These are phyloP conservation scores for Callaeas wilsoni DNA, from an alignment of 2,113 vertebrate species.

Conservation along the genomic window DNA sequence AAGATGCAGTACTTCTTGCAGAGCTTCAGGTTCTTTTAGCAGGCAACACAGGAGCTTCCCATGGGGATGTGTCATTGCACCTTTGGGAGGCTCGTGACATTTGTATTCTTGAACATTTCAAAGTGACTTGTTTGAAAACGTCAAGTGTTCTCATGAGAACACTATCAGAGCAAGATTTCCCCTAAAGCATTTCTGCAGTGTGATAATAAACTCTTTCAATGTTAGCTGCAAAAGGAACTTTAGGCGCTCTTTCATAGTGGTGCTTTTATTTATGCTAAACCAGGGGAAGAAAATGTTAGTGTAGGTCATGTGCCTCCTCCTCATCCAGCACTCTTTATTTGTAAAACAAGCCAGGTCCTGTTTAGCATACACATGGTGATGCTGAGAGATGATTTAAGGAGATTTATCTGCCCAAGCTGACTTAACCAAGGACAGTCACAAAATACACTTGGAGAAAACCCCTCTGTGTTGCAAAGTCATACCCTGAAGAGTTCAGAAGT, in stretches of 20 bases:
- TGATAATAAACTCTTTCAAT: constrained; percentile 23
- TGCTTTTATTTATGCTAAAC: constrained; percentile 1
- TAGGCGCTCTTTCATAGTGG: neutral
- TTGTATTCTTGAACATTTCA: neutral
- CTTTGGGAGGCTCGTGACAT: neutral
- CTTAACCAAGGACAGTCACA: neutral
- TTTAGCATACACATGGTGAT: neutral
- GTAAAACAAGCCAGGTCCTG: constrained; percentile 14
- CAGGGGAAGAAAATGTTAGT: neutral
- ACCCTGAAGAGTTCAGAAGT: neutral
- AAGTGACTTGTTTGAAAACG: neutral
- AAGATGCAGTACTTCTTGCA: neutral
- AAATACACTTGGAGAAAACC: neutral
- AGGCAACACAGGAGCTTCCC: neutral
- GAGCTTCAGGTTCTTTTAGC: neutral
- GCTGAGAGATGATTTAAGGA: neutral
- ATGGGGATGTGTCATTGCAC: neutral
- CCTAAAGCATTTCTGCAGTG: neutral
- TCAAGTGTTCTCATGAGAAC: neutral
- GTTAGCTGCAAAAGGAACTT: constrained; percentile 20
- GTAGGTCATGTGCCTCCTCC: neutral
- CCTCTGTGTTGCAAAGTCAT: neutral
- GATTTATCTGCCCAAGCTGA: neutral
- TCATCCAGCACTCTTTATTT: neutral
- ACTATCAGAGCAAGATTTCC: neutral